These are phyloP conservation scores for Digitonthophagus gazella DNA, from an alignment of 2,888 invertebrate genomes.

Conservation along the genomic window DNA sequence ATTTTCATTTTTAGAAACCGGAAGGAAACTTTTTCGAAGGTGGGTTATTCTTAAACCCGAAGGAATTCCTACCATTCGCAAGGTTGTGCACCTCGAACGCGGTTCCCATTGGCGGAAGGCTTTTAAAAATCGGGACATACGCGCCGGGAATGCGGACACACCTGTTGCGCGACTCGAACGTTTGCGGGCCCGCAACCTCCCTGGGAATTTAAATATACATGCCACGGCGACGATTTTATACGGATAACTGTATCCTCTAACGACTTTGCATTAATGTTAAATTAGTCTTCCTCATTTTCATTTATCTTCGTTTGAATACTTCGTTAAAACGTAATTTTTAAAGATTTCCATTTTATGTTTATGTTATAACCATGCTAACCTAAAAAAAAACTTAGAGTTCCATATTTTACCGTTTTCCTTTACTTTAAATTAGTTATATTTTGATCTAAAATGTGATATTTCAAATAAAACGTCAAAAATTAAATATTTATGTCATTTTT, in stretches of 20 bases:
- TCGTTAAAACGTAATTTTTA: too few species aligned
- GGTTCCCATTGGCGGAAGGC: background rate
- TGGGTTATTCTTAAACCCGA: background rate
- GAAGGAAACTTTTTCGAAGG: background rate
- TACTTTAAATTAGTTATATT: too few species aligned
- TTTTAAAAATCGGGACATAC: slow-evolving; percentile 13
- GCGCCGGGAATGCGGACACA: slow-evolving; percentile 16
- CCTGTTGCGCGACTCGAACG: background rate
- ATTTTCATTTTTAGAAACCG: background rate
- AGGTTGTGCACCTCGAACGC: background rate
- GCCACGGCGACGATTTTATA: background rate
- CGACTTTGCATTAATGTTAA: background rate
- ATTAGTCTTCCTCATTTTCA: too few species aligned
- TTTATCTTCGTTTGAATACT: too few species aligned
- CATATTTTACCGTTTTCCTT: too few species aligned
- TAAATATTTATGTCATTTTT: too few species aligned
- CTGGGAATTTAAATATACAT: background rate
- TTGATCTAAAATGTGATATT: too few species aligned
- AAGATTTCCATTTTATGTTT: too few species aligned
- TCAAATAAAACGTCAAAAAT: too few species aligned
- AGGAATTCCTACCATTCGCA: background rate
- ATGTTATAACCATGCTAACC: too few species aligned
- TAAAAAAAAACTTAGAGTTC: too few species aligned
- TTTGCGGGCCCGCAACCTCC: background rate
- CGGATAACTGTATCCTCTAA: background rate